Evolutionary conservation across 2,888 invertebrate genomes (phyloP).

Genomic region (Lithophane ornitopus): DNA sequence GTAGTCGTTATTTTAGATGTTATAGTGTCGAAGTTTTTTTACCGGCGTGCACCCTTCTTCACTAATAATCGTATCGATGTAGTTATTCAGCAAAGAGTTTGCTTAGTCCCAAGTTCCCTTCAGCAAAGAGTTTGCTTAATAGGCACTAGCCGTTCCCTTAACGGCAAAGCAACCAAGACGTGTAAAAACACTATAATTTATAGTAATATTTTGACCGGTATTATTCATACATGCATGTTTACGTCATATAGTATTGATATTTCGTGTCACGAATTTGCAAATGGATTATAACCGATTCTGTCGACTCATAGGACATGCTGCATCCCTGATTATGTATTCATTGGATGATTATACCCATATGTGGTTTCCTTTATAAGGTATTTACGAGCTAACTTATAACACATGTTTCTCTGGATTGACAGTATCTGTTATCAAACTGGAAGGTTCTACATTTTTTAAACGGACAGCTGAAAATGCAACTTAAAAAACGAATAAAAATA

Average conservation of each 20-base stretch:
- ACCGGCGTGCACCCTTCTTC: too few relatives aligned
- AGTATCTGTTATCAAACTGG: slow-evolving; percentile 1
- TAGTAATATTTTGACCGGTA: slow-evolving; percentile 23
- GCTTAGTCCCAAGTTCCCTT: too few relatives aligned
- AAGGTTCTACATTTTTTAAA: background rate
- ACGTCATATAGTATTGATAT: slow-evolving; percentile 23
- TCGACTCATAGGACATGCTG: slow-evolving; percentile 38
- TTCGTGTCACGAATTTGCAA: slow-evolving; percentile 44
- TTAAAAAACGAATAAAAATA: background rate
- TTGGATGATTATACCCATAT: slow-evolving; percentile 11
- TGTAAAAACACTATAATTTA: background rate
- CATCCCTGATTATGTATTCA: slow-evolving; percentile 37
- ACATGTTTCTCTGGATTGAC: background rate
- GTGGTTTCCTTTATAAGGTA: slow-evolving; percentile 4
- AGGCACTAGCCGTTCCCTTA: too few relatives aligned
- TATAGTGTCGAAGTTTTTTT: too few relatives aligned
- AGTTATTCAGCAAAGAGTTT: too few relatives aligned
- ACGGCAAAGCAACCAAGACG: background rate
- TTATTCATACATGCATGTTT: slow-evolving; percentile 26
- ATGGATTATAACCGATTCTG: slow-evolving; percentile 17
- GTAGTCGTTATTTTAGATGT: too few relatives aligned
- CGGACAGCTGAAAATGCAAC: background rate
- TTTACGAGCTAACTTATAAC: slow-evolving; percentile 2
- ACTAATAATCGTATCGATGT: too few relatives aligned
- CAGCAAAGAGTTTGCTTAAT: too few relatives aligned